Evolutionary conservation across 2,797 vertebrate species (phyloP).

Genomic region (Phrynocephalus forsythii): DNA sequence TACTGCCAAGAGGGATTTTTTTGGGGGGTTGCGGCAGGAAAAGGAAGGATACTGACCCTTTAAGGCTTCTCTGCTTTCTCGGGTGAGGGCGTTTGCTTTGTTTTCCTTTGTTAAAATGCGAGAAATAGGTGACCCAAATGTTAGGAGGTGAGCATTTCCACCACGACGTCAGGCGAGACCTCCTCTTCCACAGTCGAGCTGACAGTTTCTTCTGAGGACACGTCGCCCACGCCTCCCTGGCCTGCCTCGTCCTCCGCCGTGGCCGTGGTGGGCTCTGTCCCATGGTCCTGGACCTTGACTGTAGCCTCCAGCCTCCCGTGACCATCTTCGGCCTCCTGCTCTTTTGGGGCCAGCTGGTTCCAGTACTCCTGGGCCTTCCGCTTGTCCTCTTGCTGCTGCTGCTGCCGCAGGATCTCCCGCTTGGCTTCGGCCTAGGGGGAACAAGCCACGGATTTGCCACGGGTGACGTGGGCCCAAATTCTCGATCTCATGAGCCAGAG

Average conservation of each 20-base stretch:
- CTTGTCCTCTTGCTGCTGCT: conserved; percentile 85
- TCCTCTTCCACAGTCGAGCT: conserved; percentile 48
- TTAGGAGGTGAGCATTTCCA: conserved; percentile 63
- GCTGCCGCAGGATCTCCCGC: conserved; percentile 78
- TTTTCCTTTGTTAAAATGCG: conserved; percentile 26
- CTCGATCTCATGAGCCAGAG: no score
- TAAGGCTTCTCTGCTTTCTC: background rate
- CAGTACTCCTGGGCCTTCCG: conserved; percentile 86
- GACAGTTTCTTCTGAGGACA: conserved; percentile 76
- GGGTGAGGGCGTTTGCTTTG: background rate
- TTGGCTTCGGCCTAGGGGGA: conserved; percentile 63
- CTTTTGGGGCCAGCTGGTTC: conserved; percentile 87
- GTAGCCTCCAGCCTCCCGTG: conserved; percentile 86
- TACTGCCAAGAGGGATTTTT: no score
- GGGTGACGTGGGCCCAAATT: background rate
- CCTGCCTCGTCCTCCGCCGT: conserved; percentile 37
- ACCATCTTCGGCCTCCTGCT: conserved; percentile 89
- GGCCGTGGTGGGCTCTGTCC: background rate
- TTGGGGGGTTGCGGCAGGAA: no score
- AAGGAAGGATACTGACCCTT: background rate
- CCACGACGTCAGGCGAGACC: conserved; percentile 31
- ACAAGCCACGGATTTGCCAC: background rate
- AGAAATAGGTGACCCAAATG: background rate
- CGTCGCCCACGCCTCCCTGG: conserved; percentile 71
- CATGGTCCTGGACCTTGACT: conserved; percentile 74